Percentiles rank a stretch among this genome's conserved stretches.
Conservation (phyloP, 2,113 vertebrate species). For the Charadrius vociferus region DNA sequence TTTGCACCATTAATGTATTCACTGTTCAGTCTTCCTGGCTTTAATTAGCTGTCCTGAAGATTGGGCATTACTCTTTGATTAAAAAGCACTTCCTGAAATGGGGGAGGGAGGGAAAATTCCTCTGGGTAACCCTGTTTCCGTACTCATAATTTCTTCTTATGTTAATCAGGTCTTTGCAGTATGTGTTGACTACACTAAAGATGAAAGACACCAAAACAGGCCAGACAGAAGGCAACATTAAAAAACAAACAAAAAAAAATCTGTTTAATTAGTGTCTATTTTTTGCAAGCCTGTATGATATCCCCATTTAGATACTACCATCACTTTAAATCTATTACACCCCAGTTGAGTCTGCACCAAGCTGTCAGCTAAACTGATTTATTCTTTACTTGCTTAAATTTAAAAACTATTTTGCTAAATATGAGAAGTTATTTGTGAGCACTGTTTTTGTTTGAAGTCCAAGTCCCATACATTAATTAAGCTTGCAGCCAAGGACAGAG, state of each 20-base stretch:
- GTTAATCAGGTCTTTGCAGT: conserved; percentile 31
- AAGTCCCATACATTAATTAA: conserved; percentile 37
- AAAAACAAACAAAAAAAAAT: not conserved
- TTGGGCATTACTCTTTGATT: conserved; percentile 33
- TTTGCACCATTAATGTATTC: conserved; percentile 19
- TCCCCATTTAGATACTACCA: not conserved
- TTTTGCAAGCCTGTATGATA: not conserved
- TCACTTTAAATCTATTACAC: not conserved
- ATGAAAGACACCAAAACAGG: conserved; percentile 50
- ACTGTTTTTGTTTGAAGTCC: conserved; percentile 42
- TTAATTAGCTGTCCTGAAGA: conserved; percentile 43
- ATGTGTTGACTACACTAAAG: conserved; percentile 13
- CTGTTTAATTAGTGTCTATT: conserved; percentile 16
- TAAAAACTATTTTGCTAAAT: conserved; percentile 15
- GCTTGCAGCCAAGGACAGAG: not conserved
- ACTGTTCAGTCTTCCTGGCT: not conserved
- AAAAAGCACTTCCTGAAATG: conserved; percentile 42
- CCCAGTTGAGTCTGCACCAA: not conserved
- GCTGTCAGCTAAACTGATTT: conserved; percentile 2
- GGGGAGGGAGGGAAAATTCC: not conserved
- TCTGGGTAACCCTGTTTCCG: not conserved
- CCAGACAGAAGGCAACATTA: not conserved
- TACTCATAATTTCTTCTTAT: conserved; percentile 28
- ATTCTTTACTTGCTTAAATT: conserved; percentile 3
- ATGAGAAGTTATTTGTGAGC: not conserved